Conservation (phyloP, 2,888 invertebrate species). For the Tupiocoris notatus region DNA sequence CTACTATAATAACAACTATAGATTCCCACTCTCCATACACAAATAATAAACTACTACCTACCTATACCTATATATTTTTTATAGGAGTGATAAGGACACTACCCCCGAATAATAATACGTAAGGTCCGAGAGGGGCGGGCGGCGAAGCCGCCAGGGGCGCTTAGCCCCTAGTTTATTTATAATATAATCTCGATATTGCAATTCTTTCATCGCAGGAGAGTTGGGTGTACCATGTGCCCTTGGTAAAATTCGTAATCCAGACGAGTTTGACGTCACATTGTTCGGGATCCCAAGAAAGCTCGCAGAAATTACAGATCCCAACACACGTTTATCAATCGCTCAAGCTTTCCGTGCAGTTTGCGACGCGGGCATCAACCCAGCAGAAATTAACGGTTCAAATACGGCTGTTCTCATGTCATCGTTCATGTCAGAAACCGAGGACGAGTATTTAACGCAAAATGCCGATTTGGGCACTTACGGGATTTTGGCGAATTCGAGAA, state of each 20-base stretch:
- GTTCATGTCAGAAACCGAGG: slow-evolving; percentile 56
- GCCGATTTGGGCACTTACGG: slow-evolving; percentile 61
- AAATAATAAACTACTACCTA: no score
- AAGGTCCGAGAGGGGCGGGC: no score
- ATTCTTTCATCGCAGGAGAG: no score
- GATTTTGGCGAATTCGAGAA: slow-evolving; percentile 64
- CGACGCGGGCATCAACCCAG: slow-evolving; percentile 55
- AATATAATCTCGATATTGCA: no score
- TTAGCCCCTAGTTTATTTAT: no score
- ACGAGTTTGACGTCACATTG: slow-evolving; percentile 28
- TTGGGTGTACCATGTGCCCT: slow-evolving; percentile 26
- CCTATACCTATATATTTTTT: no score
- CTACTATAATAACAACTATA: no score
- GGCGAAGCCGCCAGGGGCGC: no score
- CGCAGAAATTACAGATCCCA: slow-evolving; percentile 31
- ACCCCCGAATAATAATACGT: no score
- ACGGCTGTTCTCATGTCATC: slow-evolving; percentile 56
- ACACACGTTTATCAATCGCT: slow-evolving; percentile 12
- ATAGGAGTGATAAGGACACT: no score
- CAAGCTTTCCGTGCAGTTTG: slow-evolving; percentile 28
- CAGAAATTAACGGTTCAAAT: slow-evolving; percentile 54
- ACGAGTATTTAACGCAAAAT: slow-evolving; percentile 46
- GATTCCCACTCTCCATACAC: no score
- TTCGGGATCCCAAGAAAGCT: slow-evolving; percentile 41
- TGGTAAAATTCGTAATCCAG: slow-evolving; percentile 21